Percentiles rank a stretch among this genome's conserved stretches.
These are phyloP conservation scores for Rhaphigaster nebulosa DNA, from an alignment of 2,888 invertebrate genomes.

Conservation along the genomic window DNA sequence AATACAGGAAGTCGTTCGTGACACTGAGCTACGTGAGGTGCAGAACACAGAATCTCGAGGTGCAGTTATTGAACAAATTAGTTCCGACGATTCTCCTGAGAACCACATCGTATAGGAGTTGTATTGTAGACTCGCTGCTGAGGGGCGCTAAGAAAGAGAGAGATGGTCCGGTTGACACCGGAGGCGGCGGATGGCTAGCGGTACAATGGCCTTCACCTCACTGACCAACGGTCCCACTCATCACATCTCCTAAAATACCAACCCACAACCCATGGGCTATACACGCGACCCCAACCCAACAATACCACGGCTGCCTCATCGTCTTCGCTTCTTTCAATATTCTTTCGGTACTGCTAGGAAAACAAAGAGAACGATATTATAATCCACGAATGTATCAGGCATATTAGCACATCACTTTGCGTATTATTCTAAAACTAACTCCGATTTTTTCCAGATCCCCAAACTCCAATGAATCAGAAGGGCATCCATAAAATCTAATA, in stretches of 20 bases:
- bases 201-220: constrained; percentile 32
- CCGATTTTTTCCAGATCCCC: no score
- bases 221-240: constrained; percentile 32
- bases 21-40: background rate
- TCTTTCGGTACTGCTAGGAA: no score
- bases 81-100: background rate
- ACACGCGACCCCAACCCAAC: background rate
- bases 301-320: background rate
- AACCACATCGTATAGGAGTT: background rate
- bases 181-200: background rate
- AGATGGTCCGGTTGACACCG: constrained; percentile 12
- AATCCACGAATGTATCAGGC: no score
- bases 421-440: no score
- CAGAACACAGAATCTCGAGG: background rate
- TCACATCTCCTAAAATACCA: constrained; percentile 5
- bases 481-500: no score
- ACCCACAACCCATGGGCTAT: background rate
- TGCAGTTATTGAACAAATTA: background rate
- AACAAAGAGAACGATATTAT: no score
- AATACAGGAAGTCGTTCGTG: background rate
- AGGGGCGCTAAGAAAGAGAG: background rate
- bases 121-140: background rate
- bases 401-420: no score
- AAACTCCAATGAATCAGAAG: no score
- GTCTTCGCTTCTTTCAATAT: background rate